Percentiles rank a stretch among this genome's conserved stretches.
Evolutionary conservation across 2,888 invertebrate species (phyloP).

Genomic region (Leucozona laternaria): DNA sequence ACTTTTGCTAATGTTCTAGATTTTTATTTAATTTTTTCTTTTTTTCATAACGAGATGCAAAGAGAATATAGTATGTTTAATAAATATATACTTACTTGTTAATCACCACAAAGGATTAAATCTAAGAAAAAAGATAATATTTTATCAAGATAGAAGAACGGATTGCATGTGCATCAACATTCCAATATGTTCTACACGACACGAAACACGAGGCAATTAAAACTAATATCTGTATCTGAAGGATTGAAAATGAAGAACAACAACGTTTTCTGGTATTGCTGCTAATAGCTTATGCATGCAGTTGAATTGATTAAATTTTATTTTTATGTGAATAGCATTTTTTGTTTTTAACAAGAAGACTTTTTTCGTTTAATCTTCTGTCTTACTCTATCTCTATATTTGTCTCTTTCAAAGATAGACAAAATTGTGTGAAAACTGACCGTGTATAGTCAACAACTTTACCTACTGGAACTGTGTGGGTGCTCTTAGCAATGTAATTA

Average conservation of each 20-base stretch:
- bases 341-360: background rate
- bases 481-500: no score
- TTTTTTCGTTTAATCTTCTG: background rate
- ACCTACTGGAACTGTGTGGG: no score
- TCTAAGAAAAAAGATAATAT: constrained; percentile 28
- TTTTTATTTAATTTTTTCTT: background rate
- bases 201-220: constrained; percentile 46
- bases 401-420: background rate
- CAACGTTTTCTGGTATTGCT: constrained; percentile 23
- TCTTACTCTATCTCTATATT: background rate
- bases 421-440: background rate
- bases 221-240: constrained; percentile 7
- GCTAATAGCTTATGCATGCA: constrained; percentile 17
- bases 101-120: constrained; percentile 66
- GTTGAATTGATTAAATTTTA: constrained; percentile 37
- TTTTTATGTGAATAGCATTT: background rate
- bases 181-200: constrained; percentile 64
- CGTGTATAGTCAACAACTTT: no score
- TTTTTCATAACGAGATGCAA: constrained; percentile 48
- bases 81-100: constrained; percentile 18
- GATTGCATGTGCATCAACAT: constrained; percentile 64
- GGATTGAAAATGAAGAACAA: constrained; percentile 49
- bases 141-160: constrained; percentile 45
- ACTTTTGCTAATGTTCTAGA: constrained; percentile 31
- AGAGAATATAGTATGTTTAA: constrained; percentile 28